Evolutionary conservation across 2,797 vertebrate genomes (phyloP).

Genomic region (Melanotaenia maccullochi): DNA sequence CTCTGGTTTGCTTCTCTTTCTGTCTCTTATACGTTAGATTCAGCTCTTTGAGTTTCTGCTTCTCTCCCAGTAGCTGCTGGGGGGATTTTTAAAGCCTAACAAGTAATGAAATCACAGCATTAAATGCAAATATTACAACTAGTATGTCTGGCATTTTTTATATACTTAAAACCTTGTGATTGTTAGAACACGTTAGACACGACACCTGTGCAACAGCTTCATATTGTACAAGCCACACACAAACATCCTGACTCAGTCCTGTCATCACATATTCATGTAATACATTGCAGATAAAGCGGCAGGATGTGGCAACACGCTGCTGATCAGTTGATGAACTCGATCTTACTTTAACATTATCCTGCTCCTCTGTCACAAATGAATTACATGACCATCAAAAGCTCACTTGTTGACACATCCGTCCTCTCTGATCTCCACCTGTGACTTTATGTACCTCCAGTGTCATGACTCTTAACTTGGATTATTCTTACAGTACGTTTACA

Average conservation of each 20-base stretch:
- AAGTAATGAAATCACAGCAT: constrained; percentile 21
- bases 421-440: constrained; percentile 63
- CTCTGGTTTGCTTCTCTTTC: constrained; percentile 67
- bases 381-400: constrained; percentile 42
- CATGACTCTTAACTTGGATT: background rate
- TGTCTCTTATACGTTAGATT: constrained; percentile 47
- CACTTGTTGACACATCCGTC: constrained; percentile 38
- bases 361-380: constrained; percentile 39
- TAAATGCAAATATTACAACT: background rate
- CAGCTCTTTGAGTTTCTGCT: constrained; percentile 56
- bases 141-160: constrained; percentile 7
- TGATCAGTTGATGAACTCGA: constrained; percentile 8
- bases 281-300: constrained; percentile 26
- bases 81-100: constrained; percentile 39
- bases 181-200: background rate
- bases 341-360: constrained; percentile 13
- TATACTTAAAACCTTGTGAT: background rate
- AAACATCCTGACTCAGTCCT: constrained; percentile 22
- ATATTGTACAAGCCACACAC: constrained; percentile 20
- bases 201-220: background rate
- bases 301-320: constrained; percentile 27
- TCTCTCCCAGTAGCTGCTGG: constrained; percentile 41
- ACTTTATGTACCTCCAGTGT: constrained; percentile 17
- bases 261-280: constrained; percentile 46
- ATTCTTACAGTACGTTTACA: background rate